Conservation (phyloP, 2,888 invertebrate genomes). For the Agrenia bidenticulata region DNA sequence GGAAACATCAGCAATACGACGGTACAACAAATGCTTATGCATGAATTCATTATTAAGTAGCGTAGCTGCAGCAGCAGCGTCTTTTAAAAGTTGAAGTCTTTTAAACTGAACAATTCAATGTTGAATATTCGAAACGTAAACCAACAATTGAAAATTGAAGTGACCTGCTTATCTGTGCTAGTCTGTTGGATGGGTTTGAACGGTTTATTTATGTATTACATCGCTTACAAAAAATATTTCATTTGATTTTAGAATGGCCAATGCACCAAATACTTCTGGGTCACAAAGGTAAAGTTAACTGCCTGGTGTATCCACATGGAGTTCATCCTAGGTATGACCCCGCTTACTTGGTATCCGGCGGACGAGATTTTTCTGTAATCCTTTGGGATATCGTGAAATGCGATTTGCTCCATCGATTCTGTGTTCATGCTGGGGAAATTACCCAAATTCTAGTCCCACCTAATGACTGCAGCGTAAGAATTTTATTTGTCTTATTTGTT, state of each 20-base stretch:
- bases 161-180: background rate
- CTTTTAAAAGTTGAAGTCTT: too few relatives aligned
- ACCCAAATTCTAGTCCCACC: conserved; percentile 93
- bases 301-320: conserved; percentile 90
- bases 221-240: conserved; percentile 10
- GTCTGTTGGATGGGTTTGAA: background rate
- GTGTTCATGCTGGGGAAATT: conserved; percentile 72
- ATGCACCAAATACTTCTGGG: conserved; percentile 83
- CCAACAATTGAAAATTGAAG: too few relatives aligned
- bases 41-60: too few relatives aligned
- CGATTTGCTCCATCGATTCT: conserved; percentile 85
- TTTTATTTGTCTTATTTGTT: background rate
- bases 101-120: too few relatives aligned
- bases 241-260: conserved; percentile 71
- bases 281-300: conserved; percentile 91
- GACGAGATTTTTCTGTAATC: conserved; percentile 96
- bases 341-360: conserved; percentile 88
- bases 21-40: conserved; percentile 31
- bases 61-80: too few relatives aligned
- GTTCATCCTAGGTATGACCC: conserved; percentile 85
- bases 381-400: conserved; percentile 94
- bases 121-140: too few relatives aligned
- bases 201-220: too few relatives aligned
- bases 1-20: conserved; percentile 77
- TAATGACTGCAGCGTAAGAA: conserved; percentile 77